phyloP scores from a whole-genome alignment of 2,113 vertebrate genomes.

The Sminthopsis crassicaudata region DNA sequence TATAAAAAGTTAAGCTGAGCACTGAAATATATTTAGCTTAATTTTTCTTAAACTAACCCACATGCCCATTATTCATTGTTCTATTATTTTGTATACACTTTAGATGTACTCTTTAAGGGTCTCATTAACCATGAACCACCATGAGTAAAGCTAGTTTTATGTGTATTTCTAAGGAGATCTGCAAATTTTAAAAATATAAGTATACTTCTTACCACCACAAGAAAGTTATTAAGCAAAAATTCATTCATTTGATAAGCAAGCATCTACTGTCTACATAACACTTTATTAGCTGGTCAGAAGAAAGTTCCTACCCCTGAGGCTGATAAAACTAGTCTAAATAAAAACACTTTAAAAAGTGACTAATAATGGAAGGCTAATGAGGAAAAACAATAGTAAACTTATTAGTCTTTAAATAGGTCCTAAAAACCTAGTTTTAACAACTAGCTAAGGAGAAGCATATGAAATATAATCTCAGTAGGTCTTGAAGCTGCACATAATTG shows the following conservation, averaged over 20 bases:
- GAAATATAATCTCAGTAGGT: neutral
- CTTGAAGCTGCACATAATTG: neutral
- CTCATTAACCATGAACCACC: slow-evolving; percentile 8
- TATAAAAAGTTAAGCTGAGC: slow-evolving; percentile 46
- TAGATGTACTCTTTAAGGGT: slow-evolving; percentile 17
- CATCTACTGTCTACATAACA: neutral
- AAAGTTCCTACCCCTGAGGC: neutral
- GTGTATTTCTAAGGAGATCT: neutral
- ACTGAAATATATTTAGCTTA: slow-evolving; percentile 46
- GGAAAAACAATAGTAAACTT: neutral
- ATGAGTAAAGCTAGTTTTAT: slow-evolving; percentile 26
- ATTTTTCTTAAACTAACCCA: slow-evolving; percentile 38
- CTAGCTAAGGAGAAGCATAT: neutral
- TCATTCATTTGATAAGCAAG: slow-evolving; percentile 29
- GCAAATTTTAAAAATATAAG: neutral
- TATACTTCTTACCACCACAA: neutral
- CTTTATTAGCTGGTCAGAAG: neutral
- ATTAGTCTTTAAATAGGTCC: neutral
- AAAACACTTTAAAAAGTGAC: neutral
- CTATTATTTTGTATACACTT: slow-evolving; percentile 30
- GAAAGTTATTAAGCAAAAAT: slow-evolving; percentile 37
- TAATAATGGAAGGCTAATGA: neutral
- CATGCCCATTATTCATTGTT: slow-evolving; percentile 24
- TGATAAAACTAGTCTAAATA: neutral
- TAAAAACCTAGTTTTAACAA: neutral